Base-by-base conservation (phyloP, 1,140 invertebrate genomes). In the Pectinophora gossypiella region DNA sequence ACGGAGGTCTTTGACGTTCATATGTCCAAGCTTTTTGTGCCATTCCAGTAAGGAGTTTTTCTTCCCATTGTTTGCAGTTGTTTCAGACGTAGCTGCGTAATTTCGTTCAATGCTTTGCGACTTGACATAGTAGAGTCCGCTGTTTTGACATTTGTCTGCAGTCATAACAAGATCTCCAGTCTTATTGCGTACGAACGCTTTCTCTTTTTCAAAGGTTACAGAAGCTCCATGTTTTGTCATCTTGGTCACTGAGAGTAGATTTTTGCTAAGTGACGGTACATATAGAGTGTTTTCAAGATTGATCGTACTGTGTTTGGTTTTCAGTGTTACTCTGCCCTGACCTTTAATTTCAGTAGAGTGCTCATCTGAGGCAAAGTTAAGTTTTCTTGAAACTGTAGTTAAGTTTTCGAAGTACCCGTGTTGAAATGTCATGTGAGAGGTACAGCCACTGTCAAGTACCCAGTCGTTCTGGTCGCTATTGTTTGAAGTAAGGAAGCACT, bases 381-480 rank as follows among this genome's bases (percentile, higher is more conserved):
- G 16, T 13, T 27, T 45, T 19, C 32, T 43, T 20, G 43, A 19
- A n/a, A 13, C 18, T 5, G 13, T 44, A 6, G 12, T 45, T 9
- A 52, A 16, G 16, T 35, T 45, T 44, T 52, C 2, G 12, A 52
- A 44, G n/a, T 21, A 20, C 9, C 35, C 23, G 5, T 32, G 6
- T 22, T 52, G 22, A n/a, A n/a, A 27, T 7, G 22, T 44, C 42
- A 52, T 52, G 22, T 52, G 50, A n/a, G 42, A 45, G 1, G 50
- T 52, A 32, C 50, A 52, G 21, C 40, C 50, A n/a, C 50, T 52
- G 42, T 52, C 50, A 9, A 52, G 10, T 18, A 44, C n/a, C 50
- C 42, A 52, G n/a, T 45, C 19, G 15, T 42, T 19, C 4, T 13
- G 4, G 15, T 23, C 10, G n/a, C 43, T 51, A 6, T 23, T 42